Evolutionary conservation across 2,113 vertebrate species (phyloP).

Genomic region (Sminthopsis crassicaudata): DNA sequence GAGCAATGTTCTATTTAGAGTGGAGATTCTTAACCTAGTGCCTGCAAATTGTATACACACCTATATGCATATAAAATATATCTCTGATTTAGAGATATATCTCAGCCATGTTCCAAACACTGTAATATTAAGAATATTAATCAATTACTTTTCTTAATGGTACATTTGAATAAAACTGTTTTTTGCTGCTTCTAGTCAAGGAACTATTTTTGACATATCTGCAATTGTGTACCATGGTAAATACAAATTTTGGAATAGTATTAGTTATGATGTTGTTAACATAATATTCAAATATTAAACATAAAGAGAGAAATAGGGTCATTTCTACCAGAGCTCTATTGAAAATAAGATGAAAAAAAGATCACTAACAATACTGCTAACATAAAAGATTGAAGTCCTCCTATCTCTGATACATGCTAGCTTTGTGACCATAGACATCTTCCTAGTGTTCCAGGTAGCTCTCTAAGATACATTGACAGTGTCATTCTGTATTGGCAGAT

Average conservation of each 20-base stretch:
- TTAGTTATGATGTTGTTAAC: not conserved
- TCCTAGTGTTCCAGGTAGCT: not conserved
- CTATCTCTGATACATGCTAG: not conserved
- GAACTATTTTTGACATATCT: not conserved
- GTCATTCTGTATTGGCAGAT: not conserved
- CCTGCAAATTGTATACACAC: too few relatives aligned
- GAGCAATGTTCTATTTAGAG: constrained; percentile 8
- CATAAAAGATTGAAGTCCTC: not conserved
- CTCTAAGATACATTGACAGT: not conserved
- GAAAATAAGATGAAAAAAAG: not conserved
- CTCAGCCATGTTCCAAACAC: not conserved
- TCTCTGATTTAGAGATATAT: not conserved
- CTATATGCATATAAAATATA: too few relatives aligned
- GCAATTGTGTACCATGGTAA: not conserved
- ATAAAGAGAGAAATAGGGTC: not conserved
- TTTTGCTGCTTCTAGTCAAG: not conserved
- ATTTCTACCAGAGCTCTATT: not conserved
- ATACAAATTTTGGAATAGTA: not conserved
- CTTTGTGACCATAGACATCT: not conserved
- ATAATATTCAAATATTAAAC: not conserved
- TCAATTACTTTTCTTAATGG: not conserved
- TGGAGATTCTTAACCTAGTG: not conserved
- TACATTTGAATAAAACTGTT: not conserved
- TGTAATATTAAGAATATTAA: not conserved
- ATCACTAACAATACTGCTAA: not conserved